Evolutionary conservation across 2,113 vertebrate genomes (phyloP).

Genomic region (Amia ocellicauda): DNA sequence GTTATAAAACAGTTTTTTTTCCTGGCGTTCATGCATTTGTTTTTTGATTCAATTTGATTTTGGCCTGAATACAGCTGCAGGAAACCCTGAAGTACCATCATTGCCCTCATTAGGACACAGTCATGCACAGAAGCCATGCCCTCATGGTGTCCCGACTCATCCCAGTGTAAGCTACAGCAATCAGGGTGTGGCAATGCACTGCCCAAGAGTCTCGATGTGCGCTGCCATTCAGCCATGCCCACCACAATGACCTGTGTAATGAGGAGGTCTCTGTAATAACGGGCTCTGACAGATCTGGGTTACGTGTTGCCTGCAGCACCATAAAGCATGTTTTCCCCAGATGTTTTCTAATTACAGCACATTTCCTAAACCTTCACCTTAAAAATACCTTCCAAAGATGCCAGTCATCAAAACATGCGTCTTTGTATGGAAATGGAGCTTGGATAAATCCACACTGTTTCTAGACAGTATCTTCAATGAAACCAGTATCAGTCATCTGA

Average conservation of each 20-base stretch:
- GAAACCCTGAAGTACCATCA: too few species aligned
- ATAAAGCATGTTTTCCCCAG: constrained; percentile 49
- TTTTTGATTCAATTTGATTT: too few species aligned
- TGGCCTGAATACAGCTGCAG: too few species aligned
- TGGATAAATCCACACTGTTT: background rate
- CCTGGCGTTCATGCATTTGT: too few species aligned
- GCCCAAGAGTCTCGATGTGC: too few species aligned
- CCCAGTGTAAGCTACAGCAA: too few species aligned
- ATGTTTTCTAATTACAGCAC: constrained; percentile 39
- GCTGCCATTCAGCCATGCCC: constrained; percentile 6
- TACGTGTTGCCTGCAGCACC: constrained; percentile 30
- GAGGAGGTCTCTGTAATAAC: constrained; percentile 37
- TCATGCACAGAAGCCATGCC: too few species aligned
- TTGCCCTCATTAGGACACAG: too few species aligned
- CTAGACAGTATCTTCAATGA: too few species aligned
- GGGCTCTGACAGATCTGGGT: constrained; percentile 40
- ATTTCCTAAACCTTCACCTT: constrained; percentile 38
- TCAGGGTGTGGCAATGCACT: background rate
- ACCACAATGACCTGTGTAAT: constrained; percentile 21
- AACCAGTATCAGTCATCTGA: too few species aligned
- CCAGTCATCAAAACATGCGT: constrained; percentile 34
- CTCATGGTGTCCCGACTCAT: too few species aligned
- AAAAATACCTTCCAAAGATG: constrained; percentile 43
- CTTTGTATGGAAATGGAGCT: constrained; percentile 20
- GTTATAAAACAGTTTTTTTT: too few species aligned